Evolutionary conservation across 2,888 invertebrate species (phyloP), one percentile per base, ranked within the genome.

Genomic region (Calephelis perditalis): DNA sequence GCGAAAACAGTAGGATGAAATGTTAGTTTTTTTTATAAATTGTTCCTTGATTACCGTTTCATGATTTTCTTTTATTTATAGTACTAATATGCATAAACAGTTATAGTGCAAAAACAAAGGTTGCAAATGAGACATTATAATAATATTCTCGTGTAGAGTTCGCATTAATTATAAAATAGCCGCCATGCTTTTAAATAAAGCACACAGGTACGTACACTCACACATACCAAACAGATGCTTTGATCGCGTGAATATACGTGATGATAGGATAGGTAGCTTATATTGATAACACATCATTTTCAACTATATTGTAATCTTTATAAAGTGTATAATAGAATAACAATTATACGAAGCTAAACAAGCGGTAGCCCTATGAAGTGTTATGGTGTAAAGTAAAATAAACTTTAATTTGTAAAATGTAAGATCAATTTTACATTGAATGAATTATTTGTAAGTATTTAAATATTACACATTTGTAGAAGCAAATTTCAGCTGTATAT

Each of bases 181-280:
- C 65, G 69, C 71, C 71, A 73, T 71, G 70, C 36, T 72, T 71
- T 67, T 67, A 70, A 71, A 69, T 71, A 70, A 68, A 69, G 36
- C 54, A 67, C 70, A 70, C 71, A 72, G 71, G 72, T 72, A 72
- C 64, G 63, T 57, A 58, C 55, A 62, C 66, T 56, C 68, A 68
- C 72, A 71, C 67, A 69, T 64, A 63, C 57, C 54, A 56, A 61
- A 52, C 54, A 54, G 54, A 54, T 54, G 54, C 54, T 54, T 54
- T 36, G 54, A 54, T 54, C 35, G 54, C 52, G 52, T 54, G 52
- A 54, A 26, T 26, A 54, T 54, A 54, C 52, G 36, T 54, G 52
- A 54, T 54, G 52, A 54, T 54, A 54, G 52, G 52, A 54, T 54
- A 54, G 52, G 52, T 54, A 54, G 52, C 52, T 11, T 11, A 9